Percentiles rank a stretch among this genome's conserved stretches.
phyloP scores from a whole-genome alignment of 2,113 vertebrate genomes.

The Sitta europaea region DNA sequence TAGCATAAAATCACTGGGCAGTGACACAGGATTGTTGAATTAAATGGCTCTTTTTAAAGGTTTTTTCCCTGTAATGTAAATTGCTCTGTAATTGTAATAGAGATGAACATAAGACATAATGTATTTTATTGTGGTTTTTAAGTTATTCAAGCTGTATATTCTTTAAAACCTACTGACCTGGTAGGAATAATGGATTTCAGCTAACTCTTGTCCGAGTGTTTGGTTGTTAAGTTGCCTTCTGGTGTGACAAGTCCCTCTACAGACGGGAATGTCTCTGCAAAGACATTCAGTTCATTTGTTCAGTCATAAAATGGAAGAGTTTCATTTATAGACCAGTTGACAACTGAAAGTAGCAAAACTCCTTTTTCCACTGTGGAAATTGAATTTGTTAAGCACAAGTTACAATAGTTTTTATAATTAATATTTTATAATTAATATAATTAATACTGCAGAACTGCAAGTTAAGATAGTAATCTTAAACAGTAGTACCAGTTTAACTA shows the following conservation, averaged over 20 bases:
- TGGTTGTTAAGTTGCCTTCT: not conserved
- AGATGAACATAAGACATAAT: not conserved
- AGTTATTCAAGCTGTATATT: not conserved
- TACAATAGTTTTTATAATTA: not conserved
- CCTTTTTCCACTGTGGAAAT: not conserved
- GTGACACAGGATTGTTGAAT: not conserved
- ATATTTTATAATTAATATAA: no score
- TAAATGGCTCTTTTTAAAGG: not conserved
- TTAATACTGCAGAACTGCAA: not conserved
- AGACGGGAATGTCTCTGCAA: not conserved
- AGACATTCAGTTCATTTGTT: not conserved
- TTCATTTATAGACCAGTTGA: not conserved
- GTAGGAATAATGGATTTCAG: not conserved
- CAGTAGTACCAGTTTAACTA: not conserved
- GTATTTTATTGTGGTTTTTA: not conserved
- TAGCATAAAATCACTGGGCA: not conserved
- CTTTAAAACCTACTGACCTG: not conserved
- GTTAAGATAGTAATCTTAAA: not conserved
- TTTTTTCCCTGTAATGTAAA: not conserved
- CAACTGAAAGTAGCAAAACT: not conserved
- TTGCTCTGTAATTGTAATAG: not conserved
- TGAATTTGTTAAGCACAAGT: not conserved
- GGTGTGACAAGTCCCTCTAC: not conserved
- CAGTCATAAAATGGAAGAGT: not conserved
- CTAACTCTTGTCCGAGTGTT: not conserved